Evolutionary conservation across 2,888 invertebrate genomes (phyloP), one percentile per base, ranked within the genome.

Genomic region (Pandemis cinnamomeana): DNA sequence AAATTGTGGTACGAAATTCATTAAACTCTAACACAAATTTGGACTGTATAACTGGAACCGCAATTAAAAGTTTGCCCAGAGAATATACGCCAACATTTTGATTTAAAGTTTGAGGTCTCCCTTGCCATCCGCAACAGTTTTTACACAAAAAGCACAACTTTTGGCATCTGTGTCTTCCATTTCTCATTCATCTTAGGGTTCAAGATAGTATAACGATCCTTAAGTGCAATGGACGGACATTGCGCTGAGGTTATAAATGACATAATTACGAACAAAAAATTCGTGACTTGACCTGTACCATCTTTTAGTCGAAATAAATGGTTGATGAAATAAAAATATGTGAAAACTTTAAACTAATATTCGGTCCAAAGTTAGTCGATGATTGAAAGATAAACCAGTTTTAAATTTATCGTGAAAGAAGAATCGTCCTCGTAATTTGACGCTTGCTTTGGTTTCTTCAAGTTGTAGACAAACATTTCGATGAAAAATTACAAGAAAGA

Each of bases 61-160:
- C 91, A 93, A 93, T 93, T 92, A 93, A 93, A 93, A 92, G 91
- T 93, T 92, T 85, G 83, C 83, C 85, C 82, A 81, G 87, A 84
- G 87, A 84, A 89, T 90, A 90, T 89, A 88, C 86, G 88, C 86
- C 82, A 89, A 90, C 88, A 87, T 90, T 92, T 90, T 91, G 90
- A 92, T 92, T 90, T 89, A 91, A 89, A 92, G 88, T 92, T 91
- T 81, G 87, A 81, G 87, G 87, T 84, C 86, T 77, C 68, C 61
- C 58, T 58, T 67, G 68, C 63, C 75, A 64, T 55, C 62, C 68
- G 63, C 53, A 61, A 58, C 67, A 71, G 75, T 76, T 77, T 78
- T 79, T 77, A 67, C 69, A 61, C 67, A 70, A 73, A 77, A 78
- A 73, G 73, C 64, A 71, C 76, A 77, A 77, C 71, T 73, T 71